phyloP scores from a whole-genome alignment of 1,140 invertebrate species.

The Telenomus remus region DNA sequence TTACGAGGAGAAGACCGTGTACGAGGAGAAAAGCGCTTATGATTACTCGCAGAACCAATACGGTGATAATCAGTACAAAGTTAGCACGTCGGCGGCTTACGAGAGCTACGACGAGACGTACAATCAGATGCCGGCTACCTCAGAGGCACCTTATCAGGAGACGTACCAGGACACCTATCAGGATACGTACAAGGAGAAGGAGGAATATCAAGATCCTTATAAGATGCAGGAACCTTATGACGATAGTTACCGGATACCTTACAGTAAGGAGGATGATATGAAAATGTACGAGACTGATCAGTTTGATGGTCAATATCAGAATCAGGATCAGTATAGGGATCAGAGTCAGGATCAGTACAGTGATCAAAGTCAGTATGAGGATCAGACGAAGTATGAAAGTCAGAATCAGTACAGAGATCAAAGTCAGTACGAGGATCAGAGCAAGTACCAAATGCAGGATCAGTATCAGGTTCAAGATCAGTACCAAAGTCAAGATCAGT shows the following conservation, averaged over 20 bases:
- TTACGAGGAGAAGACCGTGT: slow-evolving; percentile 64
- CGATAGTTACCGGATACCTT: slow-evolving; percentile 59
- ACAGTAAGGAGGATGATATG: slow-evolving; percentile 60
- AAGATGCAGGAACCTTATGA: slow-evolving; percentile 59
- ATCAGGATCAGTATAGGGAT: slow-evolving; percentile 62
- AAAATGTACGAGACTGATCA: slow-evolving; percentile 58
- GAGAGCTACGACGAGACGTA: slow-evolving; percentile 56
- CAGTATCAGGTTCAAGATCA: too few species aligned
- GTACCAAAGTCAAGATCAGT: too few species aligned
- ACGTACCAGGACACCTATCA: slow-evolving; percentile 7
- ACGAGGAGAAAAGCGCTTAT: slow-evolving; percentile 62
- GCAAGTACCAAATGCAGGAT: too few species aligned
- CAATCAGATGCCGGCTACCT: slow-evolving; percentile 56
- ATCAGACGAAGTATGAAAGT: slow-evolving; percentile 63
- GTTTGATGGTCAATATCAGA: slow-evolving; percentile 59
- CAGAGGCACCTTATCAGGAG: slow-evolving; percentile 48
- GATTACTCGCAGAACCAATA: slow-evolving; percentile 65
- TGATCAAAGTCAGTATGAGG: slow-evolving; percentile 65
- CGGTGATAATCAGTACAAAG: slow-evolving; percentile 60
- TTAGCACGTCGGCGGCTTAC: slow-evolving; percentile 58
- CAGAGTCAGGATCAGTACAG: slow-evolving; percentile 66
- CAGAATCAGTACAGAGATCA: slow-evolving; percentile 55
- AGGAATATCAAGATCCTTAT: slow-evolving; percentile 44
- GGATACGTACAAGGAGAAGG: too few species aligned
- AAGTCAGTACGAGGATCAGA: slow-evolving; percentile 59